Conservation (phyloP, 2,888 invertebrate species). For the Callinectes sapidus region DNA sequence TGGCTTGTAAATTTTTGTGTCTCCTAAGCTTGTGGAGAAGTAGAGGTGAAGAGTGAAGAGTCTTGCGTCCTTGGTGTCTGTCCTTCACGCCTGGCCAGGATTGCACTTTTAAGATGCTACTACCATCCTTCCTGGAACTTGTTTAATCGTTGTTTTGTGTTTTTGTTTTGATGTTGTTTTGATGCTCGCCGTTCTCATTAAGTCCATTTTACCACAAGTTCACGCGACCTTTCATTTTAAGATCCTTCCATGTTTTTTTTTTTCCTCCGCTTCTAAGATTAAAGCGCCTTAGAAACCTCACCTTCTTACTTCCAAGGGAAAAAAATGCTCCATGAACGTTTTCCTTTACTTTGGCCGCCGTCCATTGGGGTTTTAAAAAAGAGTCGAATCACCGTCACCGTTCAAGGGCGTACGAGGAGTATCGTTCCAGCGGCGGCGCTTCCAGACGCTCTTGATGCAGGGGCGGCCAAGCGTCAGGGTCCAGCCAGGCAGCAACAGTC, state of each 20-base stretch:
- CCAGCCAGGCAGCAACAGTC: conserved; percentile 29
- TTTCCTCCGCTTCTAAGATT: background rate
- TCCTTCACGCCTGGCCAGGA: conserved; percentile 2
- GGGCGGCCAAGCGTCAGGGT: conserved; percentile 13
- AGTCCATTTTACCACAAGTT: background rate
- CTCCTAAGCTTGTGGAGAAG: background rate
- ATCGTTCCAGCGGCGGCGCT: conserved; percentile 5
- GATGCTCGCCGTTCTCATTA: background rate
- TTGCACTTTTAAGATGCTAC: background rate
- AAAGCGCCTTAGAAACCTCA: background rate
- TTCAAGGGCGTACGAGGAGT: conserved; percentile 9
- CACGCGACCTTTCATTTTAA: background rate
- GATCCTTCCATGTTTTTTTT: background rate
- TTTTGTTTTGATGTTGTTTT: background rate
- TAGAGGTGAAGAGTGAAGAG: background rate
- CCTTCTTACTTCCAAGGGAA: background rate
- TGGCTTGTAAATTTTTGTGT: background rate
- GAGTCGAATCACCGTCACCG: background rate
- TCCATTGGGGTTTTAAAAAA: background rate
- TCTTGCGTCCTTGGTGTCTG: background rate
- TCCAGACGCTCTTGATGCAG: background rate
- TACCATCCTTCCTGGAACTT: conserved; percentile 3
- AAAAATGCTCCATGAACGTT: background rate
- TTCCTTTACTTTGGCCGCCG: conserved; percentile 1
- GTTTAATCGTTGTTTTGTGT: conserved; percentile 13